A percentile compares a stretch with the other conserved stretches of the same genome.
Evolutionary conservation across 2,888 invertebrate genomes (phyloP).

Genomic region (Ypsolopha sequella): DNA sequence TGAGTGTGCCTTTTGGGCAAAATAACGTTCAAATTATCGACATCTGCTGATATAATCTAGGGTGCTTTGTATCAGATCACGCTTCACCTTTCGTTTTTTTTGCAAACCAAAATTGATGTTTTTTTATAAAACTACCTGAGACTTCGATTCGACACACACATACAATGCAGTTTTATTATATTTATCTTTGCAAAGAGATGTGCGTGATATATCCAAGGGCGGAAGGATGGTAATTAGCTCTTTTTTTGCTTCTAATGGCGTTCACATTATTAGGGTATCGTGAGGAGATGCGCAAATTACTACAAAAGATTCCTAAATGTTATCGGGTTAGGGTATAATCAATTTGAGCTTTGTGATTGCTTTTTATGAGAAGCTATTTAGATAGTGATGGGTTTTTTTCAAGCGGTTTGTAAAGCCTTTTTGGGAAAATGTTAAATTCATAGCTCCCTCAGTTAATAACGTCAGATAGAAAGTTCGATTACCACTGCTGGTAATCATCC

Average conservation of each 20-base stretch:
- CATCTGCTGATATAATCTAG: conserved; percentile 35
- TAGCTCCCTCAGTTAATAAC: no score
- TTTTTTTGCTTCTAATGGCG: conserved; percentile 29
- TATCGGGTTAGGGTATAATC: conserved; percentile 9
- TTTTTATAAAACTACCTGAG: conserved; percentile 54
- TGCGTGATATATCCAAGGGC: conserved; percentile 60
- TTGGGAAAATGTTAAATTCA: no score
- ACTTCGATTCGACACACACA: conserved; percentile 23
- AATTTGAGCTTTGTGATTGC: conserved; percentile 4
- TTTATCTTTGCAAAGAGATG: conserved; percentile 49
- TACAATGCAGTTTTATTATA: conserved; percentile 40
- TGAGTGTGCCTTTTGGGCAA: conserved; percentile 20
- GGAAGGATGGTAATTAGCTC: conserved; percentile 56
- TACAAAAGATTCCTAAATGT: conserved; percentile 17
- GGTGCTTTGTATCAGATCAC: conserved; percentile 48
- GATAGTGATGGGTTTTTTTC: background rate
- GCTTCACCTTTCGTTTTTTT: conserved; percentile 36
- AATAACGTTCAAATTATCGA: conserved; percentile 44
- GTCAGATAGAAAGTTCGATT: no score
- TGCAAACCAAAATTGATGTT: conserved; percentile 30
- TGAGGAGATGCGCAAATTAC: conserved; percentile 54
- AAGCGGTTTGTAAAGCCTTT: no score
- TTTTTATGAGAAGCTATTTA: background rate
- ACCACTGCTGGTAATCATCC: no score
- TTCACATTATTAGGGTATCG: conserved; percentile 41